These are phyloP conservation scores for Craterocephalus amniculus DNA, from an alignment of 2,797 vertebrate genomes.

Conservation along the genomic window DNA sequence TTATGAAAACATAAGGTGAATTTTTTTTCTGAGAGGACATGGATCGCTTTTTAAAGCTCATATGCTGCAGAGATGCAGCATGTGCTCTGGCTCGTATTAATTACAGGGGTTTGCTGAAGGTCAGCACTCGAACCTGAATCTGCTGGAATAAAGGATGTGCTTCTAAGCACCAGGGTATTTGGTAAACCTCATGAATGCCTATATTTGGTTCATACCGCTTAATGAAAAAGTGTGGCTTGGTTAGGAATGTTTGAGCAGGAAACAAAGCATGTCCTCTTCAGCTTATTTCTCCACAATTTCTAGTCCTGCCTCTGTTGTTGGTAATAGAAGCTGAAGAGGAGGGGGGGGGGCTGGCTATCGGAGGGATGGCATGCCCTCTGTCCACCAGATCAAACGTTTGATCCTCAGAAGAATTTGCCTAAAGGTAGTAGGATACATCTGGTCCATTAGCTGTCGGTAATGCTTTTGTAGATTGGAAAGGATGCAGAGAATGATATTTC, in stretches of 20 bases:
- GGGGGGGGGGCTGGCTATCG: slow-evolving; percentile 8
- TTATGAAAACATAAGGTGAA: neutral
- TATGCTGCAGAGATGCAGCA: neutral
- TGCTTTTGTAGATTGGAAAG: neutral
- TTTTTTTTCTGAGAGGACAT: neutral
- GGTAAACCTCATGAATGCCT: slow-evolving; percentile 65
- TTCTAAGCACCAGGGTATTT: slow-evolving; percentile 28
- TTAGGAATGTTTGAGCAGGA: slow-evolving; percentile 71
- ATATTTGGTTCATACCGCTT: slow-evolving; percentile 69
- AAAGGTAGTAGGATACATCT: neutral
- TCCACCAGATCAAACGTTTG: slow-evolving; percentile 12
- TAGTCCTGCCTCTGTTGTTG: slow-evolving; percentile 22
- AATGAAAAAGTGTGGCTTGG: slow-evolving; percentile 60
- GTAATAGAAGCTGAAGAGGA: neutral
- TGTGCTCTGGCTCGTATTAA: slow-evolving; percentile 2
- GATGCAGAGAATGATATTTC: slow-evolving; percentile 8
- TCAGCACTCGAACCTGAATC: slow-evolving; percentile 47
- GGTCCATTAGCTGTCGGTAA: neutral
- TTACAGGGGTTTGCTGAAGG: slow-evolving; percentile 10
- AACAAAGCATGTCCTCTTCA: slow-evolving; percentile 60
- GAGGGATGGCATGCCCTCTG: slow-evolving; percentile 6
- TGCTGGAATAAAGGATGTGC: slow-evolving; percentile 56
- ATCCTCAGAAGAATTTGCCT: slow-evolving; percentile 7
- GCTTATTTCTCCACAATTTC: slow-evolving; percentile 53
- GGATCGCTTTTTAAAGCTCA: neutral